These are phyloP conservation scores for Protophormia terraenovae DNA, from an alignment of 2,888 invertebrate genomes.

Conservation along the genomic window DNA sequence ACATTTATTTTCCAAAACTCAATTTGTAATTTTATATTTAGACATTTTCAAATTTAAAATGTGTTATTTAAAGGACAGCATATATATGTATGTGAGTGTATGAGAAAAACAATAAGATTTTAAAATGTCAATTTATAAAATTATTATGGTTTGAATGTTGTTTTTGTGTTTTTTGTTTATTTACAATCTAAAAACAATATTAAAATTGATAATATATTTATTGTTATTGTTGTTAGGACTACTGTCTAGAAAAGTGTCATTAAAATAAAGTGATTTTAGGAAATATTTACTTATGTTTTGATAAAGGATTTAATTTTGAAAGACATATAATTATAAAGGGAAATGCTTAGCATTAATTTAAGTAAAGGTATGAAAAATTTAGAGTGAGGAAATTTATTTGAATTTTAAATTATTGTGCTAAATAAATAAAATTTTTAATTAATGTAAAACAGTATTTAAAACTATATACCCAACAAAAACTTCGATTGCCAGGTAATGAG, in stretches of 20 bases:
- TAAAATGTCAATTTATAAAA: constrained; percentile 7
- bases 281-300: background rate
- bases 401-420: too few relatives aligned
- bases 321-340: background rate
- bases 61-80: background rate
- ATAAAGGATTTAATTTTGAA: background rate
- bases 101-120: background rate
- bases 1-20: constrained; percentile 16
- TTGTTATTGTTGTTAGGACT: background rate
- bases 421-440: too few relatives aligned
- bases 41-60: constrained; percentile 23
- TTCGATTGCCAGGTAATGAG: too few relatives aligned
- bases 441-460: too few relatives aligned
- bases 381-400: too few relatives aligned
- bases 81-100: background rate
- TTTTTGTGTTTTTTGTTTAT: background rate
- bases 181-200: background rate
- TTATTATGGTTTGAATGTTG: constrained; percentile 9
- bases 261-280: background rate
- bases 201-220: background rate
- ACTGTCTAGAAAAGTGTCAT: background rate
- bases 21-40: constrained; percentile 24
- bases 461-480: too few relatives aligned
- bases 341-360: too few relatives aligned
- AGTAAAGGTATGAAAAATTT: too few relatives aligned